These are phyloP conservation scores for Noctua comes DNA, from an alignment of 2,888 invertebrate species.

Conservation along the genomic window DNA sequence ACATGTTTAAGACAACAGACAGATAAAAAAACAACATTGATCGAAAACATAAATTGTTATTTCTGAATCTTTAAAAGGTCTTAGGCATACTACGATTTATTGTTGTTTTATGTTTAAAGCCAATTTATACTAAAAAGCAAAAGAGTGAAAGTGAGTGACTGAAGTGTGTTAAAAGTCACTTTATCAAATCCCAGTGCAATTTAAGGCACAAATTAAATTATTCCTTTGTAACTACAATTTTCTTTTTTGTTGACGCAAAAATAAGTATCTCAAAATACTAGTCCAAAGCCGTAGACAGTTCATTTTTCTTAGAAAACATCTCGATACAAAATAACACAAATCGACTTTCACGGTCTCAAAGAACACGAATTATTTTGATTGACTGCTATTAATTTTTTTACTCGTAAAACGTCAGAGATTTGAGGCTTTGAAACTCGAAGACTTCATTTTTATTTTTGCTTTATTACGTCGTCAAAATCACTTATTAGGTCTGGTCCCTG, in stretches of 20 bases:
- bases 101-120: not conserved
- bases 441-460: slow-evolving; percentile 39
- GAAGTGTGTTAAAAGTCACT: not conserved
- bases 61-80: not conserved
- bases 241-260: not conserved
- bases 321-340: slow-evolving; percentile 27
- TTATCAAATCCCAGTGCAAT: not conserved
- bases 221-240: not conserved
- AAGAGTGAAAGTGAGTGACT: not conserved
- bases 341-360: slow-evolving; percentile 8
- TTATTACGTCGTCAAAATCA: slow-evolving; percentile 39
- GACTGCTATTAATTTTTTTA: slow-evolving; percentile 44
- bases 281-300: slow-evolving; percentile 2
- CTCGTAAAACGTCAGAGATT: slow-evolving; percentile 10
- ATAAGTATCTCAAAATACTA: slow-evolving; percentile 1
- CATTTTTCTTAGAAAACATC: slow-evolving; percentile 28
- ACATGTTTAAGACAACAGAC: not conserved
- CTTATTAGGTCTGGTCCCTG: slow-evolving; percentile 41
- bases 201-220: not conserved
- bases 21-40: not conserved
- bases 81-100: too few species aligned
- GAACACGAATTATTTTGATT: slow-evolving; percentile 53
- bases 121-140: not conserved
- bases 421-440: slow-evolving; percentile 39
- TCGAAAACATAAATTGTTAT: not conserved